A percentile compares a stretch with the other conserved stretches of the same genome.
These are phyloP conservation scores for Camponotus vicinus DNA, from an alignment of 1,140 invertebrate species.

Conservation along the genomic window DNA sequence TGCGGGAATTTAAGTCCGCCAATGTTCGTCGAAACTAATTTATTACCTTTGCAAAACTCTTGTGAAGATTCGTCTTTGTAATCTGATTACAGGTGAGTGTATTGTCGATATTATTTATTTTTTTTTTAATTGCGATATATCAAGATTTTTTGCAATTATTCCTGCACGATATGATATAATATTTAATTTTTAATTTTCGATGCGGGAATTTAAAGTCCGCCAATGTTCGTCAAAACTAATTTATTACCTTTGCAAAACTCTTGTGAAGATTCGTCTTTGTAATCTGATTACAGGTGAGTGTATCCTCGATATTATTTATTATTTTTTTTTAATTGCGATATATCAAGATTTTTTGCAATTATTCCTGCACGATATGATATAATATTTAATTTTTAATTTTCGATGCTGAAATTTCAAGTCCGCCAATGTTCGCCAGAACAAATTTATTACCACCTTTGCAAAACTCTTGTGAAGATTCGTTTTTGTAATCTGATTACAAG, in stretches of 20 bases:
- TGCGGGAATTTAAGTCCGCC: too few relatives aligned
- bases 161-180: not conserved
- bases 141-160: not conserved
- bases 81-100: constrained; percentile 29
- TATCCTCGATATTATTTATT: not conserved
- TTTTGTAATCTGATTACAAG: not conserved
- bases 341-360: too few relatives aligned
- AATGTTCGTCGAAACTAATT: too few relatives aligned
- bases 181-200: not conserved
- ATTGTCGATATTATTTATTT: not conserved
- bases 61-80: not conserved
- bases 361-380: too few relatives aligned
- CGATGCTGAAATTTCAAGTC: too few relatives aligned
- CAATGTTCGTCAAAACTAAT: constrained; percentile 13
- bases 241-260: not conserved
- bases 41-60: not conserved
- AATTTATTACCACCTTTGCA: too few relatives aligned
- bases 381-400: too few relatives aligned
- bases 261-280: not conserved
- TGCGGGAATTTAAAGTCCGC: constrained; percentile 3
- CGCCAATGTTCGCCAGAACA: too few relatives aligned
- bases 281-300: constrained; percentile 30
- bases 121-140: not conserved
- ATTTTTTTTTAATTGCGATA: not conserved
- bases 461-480: not conserved